A percentile compares a stretch with the other conserved stretches of the same genome.
Evolutionary conservation across 2,888 invertebrate genomes (phyloP).

Genomic region (Pocota personata): DNA sequence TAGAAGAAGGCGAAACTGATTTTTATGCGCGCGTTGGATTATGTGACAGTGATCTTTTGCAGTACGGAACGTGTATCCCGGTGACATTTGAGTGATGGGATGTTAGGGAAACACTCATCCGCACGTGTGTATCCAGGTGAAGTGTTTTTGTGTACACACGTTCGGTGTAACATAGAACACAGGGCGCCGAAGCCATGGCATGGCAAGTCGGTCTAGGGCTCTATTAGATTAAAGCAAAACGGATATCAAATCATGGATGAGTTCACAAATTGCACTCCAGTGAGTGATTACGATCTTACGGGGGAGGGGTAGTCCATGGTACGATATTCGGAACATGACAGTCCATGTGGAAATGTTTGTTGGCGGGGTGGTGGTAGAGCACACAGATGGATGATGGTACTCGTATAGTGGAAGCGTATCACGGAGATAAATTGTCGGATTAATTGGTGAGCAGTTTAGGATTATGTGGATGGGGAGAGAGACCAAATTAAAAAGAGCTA

Average conservation of each 20-base stretch:
- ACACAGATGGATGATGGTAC: conserved; percentile 22
- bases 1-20: background rate
- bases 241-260: conserved; percentile 71
- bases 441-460: conserved; percentile 49
- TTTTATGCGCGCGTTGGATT: conserved; percentile 23
- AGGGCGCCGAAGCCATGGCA: background rate
- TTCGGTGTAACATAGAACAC: conserved; percentile 1
- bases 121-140: conserved; percentile 50
- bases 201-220: conserved; percentile 7
- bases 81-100: conserved; percentile 64
- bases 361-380: background rate
- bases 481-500: conserved; percentile 31
- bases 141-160: conserved; percentile 24
- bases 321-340: conserved; percentile 27
- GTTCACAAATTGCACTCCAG: conserved; percentile 67
- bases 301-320: conserved; percentile 1
- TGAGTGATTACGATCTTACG: conserved; percentile 40
- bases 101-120: conserved; percentile 27
- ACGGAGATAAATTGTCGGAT: conserved; percentile 57
- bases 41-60: conserved; percentile 53
- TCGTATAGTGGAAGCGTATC: background rate
- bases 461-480: conserved; percentile 13
- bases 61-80: conserved; percentile 37
- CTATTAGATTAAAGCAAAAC: conserved; percentile 60
- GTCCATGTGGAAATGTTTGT: conserved; percentile 38